A percentile compares a stretch with the other conserved stretches of the same genome.
Evolutionary conservation across 2,113 vertebrate species (phyloP).

Genomic region (Melanostigma gelatinosum): DNA sequence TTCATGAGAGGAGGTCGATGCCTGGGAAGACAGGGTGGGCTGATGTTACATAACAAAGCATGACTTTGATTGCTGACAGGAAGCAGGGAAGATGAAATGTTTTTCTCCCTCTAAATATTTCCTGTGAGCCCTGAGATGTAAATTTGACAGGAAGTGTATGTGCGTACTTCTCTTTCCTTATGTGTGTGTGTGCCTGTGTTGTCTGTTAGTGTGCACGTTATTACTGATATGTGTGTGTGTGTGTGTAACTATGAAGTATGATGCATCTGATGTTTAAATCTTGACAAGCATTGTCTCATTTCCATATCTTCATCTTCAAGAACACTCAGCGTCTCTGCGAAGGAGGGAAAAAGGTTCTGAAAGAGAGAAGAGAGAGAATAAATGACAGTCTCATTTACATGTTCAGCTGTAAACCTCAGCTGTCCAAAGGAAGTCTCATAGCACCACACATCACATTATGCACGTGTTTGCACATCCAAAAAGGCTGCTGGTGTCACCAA

Average conservation of each 20-base stretch:
- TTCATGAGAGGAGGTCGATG: not conserved
- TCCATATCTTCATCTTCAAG: slow-evolving; percentile 22
- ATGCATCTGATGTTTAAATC: slow-evolving; percentile 15
- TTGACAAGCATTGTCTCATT: slow-evolving; percentile 16
- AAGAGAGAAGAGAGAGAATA: slow-evolving; percentile 3
- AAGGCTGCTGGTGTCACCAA: not conserved
- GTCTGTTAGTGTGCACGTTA: not conserved
- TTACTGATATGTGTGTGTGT: not conserved
- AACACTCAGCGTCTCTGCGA: not conserved
- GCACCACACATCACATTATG: not conserved
- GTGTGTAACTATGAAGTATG: not conserved
- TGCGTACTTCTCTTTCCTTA: not conserved
- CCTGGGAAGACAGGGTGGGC: not conserved
- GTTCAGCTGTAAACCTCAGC: not conserved
- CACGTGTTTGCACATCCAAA: not conserved
- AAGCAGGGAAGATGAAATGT: slow-evolving; percentile 4
- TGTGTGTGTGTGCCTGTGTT: not conserved
- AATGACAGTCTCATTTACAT: not conserved
- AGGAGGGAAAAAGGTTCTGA: not conserved
- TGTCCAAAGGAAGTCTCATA: not conserved
- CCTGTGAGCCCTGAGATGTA: not conserved
- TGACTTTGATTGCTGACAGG: slow-evolving; percentile 25
- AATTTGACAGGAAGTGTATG: not conserved
- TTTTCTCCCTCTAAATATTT: slow-evolving; percentile 2
- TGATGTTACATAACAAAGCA: slow-evolving; percentile 3